These are phyloP conservation scores for Vulpes vulpes DNA, from an alignment of 2,113 vertebrate genomes.

Conservation along the genomic window DNA sequence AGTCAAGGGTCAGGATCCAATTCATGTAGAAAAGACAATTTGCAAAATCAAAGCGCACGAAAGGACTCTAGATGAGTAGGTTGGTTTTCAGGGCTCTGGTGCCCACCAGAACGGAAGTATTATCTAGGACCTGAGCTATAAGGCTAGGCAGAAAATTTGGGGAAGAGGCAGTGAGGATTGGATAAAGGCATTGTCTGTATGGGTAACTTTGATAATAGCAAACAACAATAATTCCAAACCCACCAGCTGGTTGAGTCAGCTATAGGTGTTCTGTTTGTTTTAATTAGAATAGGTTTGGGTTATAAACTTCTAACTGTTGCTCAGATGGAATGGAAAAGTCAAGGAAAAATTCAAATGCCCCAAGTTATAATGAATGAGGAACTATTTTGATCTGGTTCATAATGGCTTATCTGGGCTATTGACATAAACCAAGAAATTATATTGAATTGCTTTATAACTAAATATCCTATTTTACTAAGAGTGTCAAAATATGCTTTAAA, in stretches of 20 bases:
- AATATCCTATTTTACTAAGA: background rate
- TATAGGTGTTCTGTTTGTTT: background rate
- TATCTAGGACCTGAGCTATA: background rate
- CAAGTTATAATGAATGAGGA: background rate
- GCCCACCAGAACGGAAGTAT: background rate
- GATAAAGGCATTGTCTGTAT: background rate
- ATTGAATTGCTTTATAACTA: background rate
- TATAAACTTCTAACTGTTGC: background rate
- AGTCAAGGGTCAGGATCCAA: background rate
- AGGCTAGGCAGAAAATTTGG: background rate
- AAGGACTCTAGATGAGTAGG: background rate
- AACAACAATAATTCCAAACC: background rate
- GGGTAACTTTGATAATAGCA: background rate
- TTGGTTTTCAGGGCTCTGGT: background rate
- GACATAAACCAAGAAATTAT: background rate
- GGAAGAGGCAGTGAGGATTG: background rate
- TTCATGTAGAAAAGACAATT: background rate
- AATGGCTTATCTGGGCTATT: background rate
- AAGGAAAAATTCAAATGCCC: background rate
- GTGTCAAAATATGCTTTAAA: background rate
- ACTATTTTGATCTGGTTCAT: constrained; percentile 24
- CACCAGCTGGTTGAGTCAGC: background rate
- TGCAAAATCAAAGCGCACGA: background rate
- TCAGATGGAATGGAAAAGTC: background rate
- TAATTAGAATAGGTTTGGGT: background rate